Conservation (phyloP, 2,888 invertebrate genomes). For the Drosophila birchii region DNA sequence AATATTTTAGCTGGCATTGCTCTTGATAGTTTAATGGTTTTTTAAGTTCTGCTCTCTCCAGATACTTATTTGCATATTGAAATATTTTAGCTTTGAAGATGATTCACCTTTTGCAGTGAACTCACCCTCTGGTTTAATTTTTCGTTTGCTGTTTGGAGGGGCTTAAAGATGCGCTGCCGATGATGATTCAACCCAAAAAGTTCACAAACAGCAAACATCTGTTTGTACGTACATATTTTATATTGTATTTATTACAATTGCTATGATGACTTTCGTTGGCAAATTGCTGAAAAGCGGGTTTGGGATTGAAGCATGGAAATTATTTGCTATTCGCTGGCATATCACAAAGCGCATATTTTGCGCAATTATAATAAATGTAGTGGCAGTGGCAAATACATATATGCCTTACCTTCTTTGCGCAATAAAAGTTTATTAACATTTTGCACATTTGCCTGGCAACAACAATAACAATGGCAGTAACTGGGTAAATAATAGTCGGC, state of each 20-base stretch:
- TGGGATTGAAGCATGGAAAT: constrained; percentile 46
- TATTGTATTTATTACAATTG: constrained; percentile 29
- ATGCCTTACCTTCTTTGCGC: constrained; percentile 57
- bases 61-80: constrained; percentile 1
- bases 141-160: constrained; percentile 13
- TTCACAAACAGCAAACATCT: constrained; percentile 24
- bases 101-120: constrained; percentile 35
- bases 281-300: constrained; percentile 35
- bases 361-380: constrained; percentile 67
- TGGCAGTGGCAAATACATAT: constrained; percentile 35
- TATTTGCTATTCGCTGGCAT: constrained; percentile 46
- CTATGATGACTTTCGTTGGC: constrained; percentile 51
- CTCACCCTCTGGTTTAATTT: constrained; percentile 28
- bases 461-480: constrained; percentile 22
- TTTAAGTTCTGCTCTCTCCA: not conserved
- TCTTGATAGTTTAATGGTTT: not conserved
- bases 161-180: constrained; percentile 18
- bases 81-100: constrained; percentile 6
- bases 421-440: constrained; percentile 76
- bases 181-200: constrained; percentile 27
- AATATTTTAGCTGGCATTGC: not conserved
- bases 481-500: constrained; percentile 37
- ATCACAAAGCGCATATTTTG: constrained; percentile 54
- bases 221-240: not conserved
- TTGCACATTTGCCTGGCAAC: constrained; percentile 71